Evolutionary conservation across 2,797 vertebrate genomes (phyloP), one percentile per base, ranked within the genome.

Genomic region (Melanotaenia parkinsoni): DNA sequence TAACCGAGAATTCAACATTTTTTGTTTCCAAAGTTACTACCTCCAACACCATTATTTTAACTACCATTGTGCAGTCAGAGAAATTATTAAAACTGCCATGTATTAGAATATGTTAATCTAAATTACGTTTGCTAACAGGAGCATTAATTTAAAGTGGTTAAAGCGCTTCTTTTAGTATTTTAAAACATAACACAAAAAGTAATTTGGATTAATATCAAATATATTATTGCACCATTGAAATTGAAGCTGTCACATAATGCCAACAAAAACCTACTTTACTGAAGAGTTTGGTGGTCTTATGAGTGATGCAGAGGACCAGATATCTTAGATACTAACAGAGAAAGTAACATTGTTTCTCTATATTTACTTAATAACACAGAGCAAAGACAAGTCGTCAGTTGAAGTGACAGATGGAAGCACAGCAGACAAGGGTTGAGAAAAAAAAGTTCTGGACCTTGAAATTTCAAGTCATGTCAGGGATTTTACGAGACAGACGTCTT

Each of bases 381-480:
- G 20, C 20, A 60, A 53, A 62, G 38, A 58, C 1, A 3, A 5
- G 0, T 28, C 32, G 38, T 38, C 47, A 37, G 2, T 12, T 61
- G 62, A 69, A 33, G 9, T 45, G 63, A 63, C 66, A 67, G 35
- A 35, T 47, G 22, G 63, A 66, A 3, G 33, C 1, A 12, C 28
- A 18, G 62, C 22, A 47, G 53, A 54, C 40, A 58, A 66, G 69
- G 26, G 26, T 57, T 0, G 5, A 40, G n/a, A 18, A 10, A 56
- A 56, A 30, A 54, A 64, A 60, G 62, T 71, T 77, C 63, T 70
- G 57, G 45, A 63, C 63, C 67, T 26, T 63, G 35, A 38, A 63
- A 47, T 79, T 14, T 50, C 1, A 0, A 5, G 33, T 60, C 11
- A 63, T 47, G 72, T 80, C 69, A 59, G 30, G 24, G 9, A 51